These are phyloP conservation scores for Nematostella vectensis DNA, from an alignment of 92 coral and sea anemone genomes.

Conservation along the genomic window DNA sequence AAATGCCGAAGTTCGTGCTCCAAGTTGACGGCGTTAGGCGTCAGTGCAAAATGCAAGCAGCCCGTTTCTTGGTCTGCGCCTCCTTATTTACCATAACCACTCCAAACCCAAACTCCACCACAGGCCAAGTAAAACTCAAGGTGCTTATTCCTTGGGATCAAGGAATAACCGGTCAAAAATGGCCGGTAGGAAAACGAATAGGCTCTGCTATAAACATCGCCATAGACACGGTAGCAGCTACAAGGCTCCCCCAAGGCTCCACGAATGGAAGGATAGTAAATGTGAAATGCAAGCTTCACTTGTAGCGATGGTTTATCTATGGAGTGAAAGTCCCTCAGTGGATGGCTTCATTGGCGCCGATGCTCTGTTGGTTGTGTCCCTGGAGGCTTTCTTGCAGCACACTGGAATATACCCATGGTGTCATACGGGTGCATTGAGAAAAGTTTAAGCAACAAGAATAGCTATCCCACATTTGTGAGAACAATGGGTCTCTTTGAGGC, in stretches of 20 bases:
- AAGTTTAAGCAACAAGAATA: conserved; percentile 31
- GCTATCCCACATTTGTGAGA: conserved; percentile 69
- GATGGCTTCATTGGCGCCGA: conserved; percentile 60
- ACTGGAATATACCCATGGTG: conserved; percentile 72
- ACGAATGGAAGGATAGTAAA: conserved; percentile 50
- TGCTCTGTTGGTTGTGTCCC: conserved; percentile 70
- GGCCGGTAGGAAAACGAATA: conserved; percentile 62
- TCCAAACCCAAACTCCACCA: too few species aligned
- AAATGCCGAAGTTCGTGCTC: too few species aligned
- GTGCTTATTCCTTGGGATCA: conserved; percentile 76
- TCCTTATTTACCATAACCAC: too few species aligned
- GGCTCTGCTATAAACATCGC: conserved; percentile 64
- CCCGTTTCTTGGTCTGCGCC: too few species aligned
- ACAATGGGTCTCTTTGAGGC: conserved; percentile 73
- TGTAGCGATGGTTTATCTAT: conserved; percentile 35
- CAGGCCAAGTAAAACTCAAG: conserved; percentile 46
- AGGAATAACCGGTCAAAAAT: too few species aligned
- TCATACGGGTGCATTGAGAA: conserved; percentile 65
- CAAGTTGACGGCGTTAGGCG: too few species aligned
- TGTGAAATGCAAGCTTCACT: conserved; percentile 50
- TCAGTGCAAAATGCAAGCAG: too few species aligned
- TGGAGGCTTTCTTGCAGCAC: conserved; percentile 55
- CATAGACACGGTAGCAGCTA: conserved; percentile 25
- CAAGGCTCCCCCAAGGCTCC: conserved; percentile 32
- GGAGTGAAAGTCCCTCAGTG: conserved; percentile 22